Evolutionary conservation across 2,113 vertebrate species (phyloP), one percentile per base, ranked within the genome.

Genomic region (Petroica traversi): DNA sequence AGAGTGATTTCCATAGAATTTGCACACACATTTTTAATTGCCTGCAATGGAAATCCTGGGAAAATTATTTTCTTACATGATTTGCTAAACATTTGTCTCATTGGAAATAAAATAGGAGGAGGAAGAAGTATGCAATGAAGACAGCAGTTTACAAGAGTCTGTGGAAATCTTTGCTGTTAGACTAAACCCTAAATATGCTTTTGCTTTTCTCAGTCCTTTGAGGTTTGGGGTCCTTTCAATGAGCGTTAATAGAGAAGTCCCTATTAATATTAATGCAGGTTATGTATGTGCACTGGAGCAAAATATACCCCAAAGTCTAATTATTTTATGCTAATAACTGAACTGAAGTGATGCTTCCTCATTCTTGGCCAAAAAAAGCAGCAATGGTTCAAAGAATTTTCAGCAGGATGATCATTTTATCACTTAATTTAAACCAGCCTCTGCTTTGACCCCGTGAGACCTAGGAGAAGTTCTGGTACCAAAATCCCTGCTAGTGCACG

Each of bases 261-360:
- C 20, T 76, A 29, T 88, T 91, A 87, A 91, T 94, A 91, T 55
- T 90, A 38, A 83, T 93, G 34, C 54, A 83, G 76, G 52, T 79
- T 76, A 76, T 46, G 49, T 79, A 19, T 73, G 43, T 69, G 49
- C 41, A 69, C 46, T 34, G 58, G 74, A 96, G 49, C 54, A 95
- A 89, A 88, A 69, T 62, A 92, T 41, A 82, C 58, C 34, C 90
- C 22, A 4, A 94, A 91, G 73, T 83, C 78, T 96, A 96, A 97
- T 94, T 96, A 97, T 88, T 97, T 96, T 96, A 92, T 96, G 90
- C 71, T 92, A 92, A 94, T 93, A 77, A 69, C 68, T 55, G 43
- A 92, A 38, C 72, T 66, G 67, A 76, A 86, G 80, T 84, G 59
- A 58, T 84, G 36, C 11, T 71, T 55, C 8, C 51, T 90, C 18